These are phyloP conservation scores for Salmo trutta DNA, from an alignment of 2,797 vertebrate genomes.

Conservation along the genomic window DNA sequence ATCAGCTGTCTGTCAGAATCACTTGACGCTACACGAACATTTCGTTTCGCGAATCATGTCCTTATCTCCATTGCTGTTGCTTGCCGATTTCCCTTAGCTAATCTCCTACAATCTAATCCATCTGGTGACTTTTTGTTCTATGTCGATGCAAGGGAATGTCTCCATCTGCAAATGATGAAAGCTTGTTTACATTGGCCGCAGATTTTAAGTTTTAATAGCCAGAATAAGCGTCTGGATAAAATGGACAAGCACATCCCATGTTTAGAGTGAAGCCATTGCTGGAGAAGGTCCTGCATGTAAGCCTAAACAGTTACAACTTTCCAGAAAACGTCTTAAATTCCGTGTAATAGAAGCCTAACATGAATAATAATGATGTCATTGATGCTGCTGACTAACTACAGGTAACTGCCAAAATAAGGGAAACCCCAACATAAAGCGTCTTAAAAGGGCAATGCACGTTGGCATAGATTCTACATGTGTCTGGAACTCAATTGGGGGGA, in stretches of 20 bases:
- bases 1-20: neutral
- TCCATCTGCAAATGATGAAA: neutral
- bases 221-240: neutral
- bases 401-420: no score
- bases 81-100: constrained; percentile 41
- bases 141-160: constrained; percentile 31
- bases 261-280: neutral
- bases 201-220: neutral
- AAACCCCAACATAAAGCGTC: no score
- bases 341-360: neutral
- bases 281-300: neutral
- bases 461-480: no score
- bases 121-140: constrained; percentile 23
- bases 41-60: constrained; percentile 8
- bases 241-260: neutral
- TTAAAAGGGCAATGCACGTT: no score
- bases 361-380: neutral
- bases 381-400: neutral
- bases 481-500: no score
- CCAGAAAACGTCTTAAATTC: neutral
- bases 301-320: neutral
- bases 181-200: neutral
- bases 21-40: neutral
- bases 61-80: constrained; percentile 8
- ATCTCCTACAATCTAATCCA: constrained; percentile 51